Base-by-base conservation (phyloP, 2,797 vertebrate genomes). In the Pangasius krempfi region DNA sequence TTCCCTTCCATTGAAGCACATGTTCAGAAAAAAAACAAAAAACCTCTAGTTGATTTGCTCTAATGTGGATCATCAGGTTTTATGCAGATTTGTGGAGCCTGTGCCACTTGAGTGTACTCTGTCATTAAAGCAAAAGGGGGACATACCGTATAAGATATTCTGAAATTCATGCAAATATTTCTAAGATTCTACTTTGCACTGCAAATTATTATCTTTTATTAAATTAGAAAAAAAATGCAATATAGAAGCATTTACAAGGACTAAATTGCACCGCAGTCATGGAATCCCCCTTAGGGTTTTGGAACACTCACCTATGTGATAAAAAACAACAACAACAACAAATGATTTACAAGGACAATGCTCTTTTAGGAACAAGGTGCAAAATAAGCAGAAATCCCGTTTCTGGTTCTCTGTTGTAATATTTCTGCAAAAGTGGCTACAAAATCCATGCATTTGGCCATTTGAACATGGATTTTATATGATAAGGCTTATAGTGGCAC, bases 391-490 rank as follows among this genome's bases (percentile, higher is more conserved):
- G 16, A 84, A 68, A 52, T 30, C 18, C 4, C 0, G 3, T 50
- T 66, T 66, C 7, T 50, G 18, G 30, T 60, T 40, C 4, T 81
- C 30, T 60, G 54, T 25, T 60, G 40, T 68, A 33, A 68, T 68
- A 86, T 83, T 84, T 78, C 82, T 47, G 44, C 13, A 80, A 84
- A 87, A 78, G 37, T 83, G 40, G 64, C 62, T 27, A 37, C 44
- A 88, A 78, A 80, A 86, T 81, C 64, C 22, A 75, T 80, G 54
- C 1, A 3, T 81, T 44, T 66, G 64, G 66, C 60, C n/a, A 9
- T 13, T 75, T 54, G 9, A 70, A 85, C 84, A 75, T 84, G 85
- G 62, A 54, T 64, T 86, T 72, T 76, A 81, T 50, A 79, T 54
- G 56, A 58, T 20, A 75, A 76, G 22, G 64, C 52, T 72, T 88